A percentile compares a stretch with the other conserved stretches of the same genome.
These are phyloP conservation scores for Lepidurus apus DNA, from an alignment of 1,140 invertebrate genomes.

Conservation along the genomic window DNA sequence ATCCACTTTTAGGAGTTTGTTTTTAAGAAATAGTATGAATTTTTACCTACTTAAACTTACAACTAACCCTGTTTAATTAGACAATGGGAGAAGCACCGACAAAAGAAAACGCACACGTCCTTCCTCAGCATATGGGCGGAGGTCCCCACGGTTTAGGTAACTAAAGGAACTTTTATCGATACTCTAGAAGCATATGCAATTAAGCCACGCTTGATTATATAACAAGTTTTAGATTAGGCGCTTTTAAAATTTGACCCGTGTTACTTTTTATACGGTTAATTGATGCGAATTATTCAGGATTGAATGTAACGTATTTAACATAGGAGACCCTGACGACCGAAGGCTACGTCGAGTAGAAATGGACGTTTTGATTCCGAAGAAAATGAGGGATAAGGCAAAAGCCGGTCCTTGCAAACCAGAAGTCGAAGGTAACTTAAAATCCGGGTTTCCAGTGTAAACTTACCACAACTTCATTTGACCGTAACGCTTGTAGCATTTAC, in stretches of 20 bases:
- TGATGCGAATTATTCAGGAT: too few species aligned
- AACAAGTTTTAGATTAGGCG: too few species aligned
- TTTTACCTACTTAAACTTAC: not conserved
- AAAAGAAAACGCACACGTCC: not conserved
- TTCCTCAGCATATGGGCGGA: not conserved
- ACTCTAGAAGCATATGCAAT: not conserved
- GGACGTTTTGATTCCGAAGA: slow-evolving; percentile 77
- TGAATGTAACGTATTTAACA: not conserved
- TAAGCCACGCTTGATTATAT: too few species aligned
- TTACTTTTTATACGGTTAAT: too few species aligned
- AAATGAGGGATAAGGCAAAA: slow-evolving; percentile 71
- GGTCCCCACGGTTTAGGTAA: not conserved
- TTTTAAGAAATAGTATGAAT: not conserved
- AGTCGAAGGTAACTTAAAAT: slow-evolving; percentile 47
- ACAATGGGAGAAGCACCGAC: not conserved
- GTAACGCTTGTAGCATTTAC: slow-evolving; percentile 52
- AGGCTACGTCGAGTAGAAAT: slow-evolving; percentile 73
- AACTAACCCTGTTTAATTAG: not conserved
- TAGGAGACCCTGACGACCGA: slow-evolving; percentile 78
- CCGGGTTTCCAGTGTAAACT: not conserved
- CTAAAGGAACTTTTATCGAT: not conserved
- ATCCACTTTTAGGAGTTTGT: not conserved
- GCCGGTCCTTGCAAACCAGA: slow-evolving; percentile 65
- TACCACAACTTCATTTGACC: not conserved
- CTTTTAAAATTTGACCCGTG: too few species aligned